phyloP scores from a whole-genome alignment of 1,140 invertebrate genomes.

The Drosophila pseudoananassae region DNA sequence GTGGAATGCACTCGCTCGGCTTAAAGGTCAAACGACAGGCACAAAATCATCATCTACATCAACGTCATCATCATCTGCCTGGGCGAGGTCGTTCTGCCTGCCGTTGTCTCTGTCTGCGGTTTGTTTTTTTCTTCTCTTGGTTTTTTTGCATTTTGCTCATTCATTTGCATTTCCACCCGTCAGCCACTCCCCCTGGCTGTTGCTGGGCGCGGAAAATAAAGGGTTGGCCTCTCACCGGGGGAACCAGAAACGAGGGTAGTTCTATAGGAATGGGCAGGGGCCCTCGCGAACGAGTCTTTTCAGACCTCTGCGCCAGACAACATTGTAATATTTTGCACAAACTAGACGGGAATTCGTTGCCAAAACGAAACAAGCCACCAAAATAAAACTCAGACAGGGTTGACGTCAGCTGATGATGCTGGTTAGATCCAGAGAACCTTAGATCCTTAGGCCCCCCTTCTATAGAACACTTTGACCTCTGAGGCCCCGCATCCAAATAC shows the following conservation, averaged over 20 bases:
- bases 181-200: constrained; percentile 21
- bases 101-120: constrained; percentile 62
- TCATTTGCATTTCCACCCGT: constrained; percentile 65
- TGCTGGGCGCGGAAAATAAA: constrained; percentile 43
- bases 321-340: constrained; percentile 57
- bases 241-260: constrained; percentile 14
- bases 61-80: constrained; percentile 39
- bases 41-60: constrained; percentile 2
- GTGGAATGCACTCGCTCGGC: constrained; percentile 45
- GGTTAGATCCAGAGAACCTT: background rate
- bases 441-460: no score
- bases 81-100: constrained; percentile 54
- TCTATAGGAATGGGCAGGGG: background rate
- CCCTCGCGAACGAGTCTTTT: constrained; percentile 9
- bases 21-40: constrained; percentile 71
- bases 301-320: constrained; percentile 38
- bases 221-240: constrained; percentile 40
- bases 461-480: background rate
- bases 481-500: background rate
- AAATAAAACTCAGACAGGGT: constrained; percentile 27
- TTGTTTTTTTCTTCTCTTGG: constrained; percentile 45
- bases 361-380: constrained; percentile 16
- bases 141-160: constrained; percentile 61
- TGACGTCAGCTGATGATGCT: constrained; percentile 53
- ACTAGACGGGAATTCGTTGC: constrained; percentile 40